A percentile compares a stretch with the other conserved stretches of the same genome.
These are phyloP conservation scores for Eutolmus rufibarbis DNA, from an alignment of 2,888 invertebrate genomes.

Conservation along the genomic window DNA sequence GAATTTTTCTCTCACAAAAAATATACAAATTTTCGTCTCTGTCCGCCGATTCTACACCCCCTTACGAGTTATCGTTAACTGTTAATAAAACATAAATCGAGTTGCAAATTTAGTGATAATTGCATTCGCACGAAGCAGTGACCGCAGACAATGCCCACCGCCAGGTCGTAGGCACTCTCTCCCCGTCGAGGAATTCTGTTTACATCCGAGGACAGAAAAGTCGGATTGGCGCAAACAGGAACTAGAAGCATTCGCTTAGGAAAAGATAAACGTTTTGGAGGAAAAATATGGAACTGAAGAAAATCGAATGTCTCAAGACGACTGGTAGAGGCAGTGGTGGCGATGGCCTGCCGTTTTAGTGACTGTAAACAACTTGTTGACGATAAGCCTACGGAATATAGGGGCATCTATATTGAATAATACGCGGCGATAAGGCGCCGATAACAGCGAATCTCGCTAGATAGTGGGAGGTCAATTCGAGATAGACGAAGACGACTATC, in stretches of 20 bases:
- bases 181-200: background rate
- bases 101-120: slow-evolving; percentile 1
- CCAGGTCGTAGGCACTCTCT: background rate
- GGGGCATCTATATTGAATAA: slow-evolving; percentile 17
- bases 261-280: background rate
- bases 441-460: background rate
- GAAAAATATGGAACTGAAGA: background rate
- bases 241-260: background rate
- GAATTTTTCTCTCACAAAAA: background rate
- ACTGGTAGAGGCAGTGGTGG: background rate
- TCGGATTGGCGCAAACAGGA: background rate
- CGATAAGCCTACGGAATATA: background rate
- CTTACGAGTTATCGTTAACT: background rate
- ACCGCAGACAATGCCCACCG: background rate
- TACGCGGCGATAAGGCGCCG: background rate
- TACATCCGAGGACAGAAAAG: background rate
- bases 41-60: background rate
- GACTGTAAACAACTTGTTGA: slow-evolving; percentile 24
- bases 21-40: background rate
- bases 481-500: background rate
- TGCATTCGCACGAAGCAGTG: background rate
- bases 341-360: background rate
- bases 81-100: background rate
- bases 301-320: background rate
- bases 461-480: slow-evolving; percentile 21